phyloP scores from a whole-genome alignment of 1,140 invertebrate species.

The Andrena cerasifolii region DNA sequence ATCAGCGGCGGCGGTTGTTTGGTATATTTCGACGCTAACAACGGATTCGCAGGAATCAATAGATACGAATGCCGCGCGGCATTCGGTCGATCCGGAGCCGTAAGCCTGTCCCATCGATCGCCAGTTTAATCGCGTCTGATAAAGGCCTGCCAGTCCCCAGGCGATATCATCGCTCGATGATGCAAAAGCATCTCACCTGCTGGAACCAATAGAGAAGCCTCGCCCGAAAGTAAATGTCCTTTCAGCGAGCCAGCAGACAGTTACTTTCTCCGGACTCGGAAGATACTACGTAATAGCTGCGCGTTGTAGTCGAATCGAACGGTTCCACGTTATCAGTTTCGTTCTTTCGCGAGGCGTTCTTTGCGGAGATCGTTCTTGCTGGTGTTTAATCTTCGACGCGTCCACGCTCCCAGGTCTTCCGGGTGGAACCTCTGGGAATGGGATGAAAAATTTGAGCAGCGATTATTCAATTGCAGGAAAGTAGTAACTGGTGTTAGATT shows the following conservation, averaged over 20 bases:
- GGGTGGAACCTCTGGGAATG: no score
- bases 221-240: slow-evolving; percentile 19
- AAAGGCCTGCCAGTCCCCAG: neutral
- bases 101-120: neutral
- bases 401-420: no score
- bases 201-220: neutral
- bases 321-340: neutral
- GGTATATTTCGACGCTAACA: neutral
- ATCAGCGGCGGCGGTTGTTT: neutral
- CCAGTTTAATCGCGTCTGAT: neutral
- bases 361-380: no score
- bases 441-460: no score
- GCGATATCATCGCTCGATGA: slow-evolving; percentile 3
- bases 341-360: slow-evolving; percentile 10
- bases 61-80: slow-evolving; percentile 1
- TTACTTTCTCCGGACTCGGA: slow-evolving; percentile 39
- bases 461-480: no score
- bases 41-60: slow-evolving; percentile 14
- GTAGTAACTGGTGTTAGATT: no score
- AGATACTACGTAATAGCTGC: slow-evolving; percentile 25
- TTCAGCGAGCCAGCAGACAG: neutral
- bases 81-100: neutral
- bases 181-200: neutral
- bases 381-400: no score
- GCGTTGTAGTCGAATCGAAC: slow-evolving; percentile 36